Conservation (phyloP, 2,797 vertebrate genomes). For the Monodelphis domestica region DNA sequence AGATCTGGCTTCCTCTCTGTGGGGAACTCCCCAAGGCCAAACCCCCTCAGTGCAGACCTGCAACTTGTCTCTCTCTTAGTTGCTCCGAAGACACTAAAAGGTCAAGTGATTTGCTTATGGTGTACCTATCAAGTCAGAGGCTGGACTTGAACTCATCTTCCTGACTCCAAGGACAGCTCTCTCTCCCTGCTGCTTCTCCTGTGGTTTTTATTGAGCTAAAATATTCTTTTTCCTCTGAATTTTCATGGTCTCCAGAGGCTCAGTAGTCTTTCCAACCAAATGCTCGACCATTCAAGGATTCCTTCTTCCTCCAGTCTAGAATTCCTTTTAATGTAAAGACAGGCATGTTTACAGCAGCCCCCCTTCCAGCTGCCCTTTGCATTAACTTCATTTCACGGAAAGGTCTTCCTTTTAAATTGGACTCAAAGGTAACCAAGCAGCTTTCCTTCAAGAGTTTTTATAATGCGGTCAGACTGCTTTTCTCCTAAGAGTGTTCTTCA, state of each 20-base stretch:
- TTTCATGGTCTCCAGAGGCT: background rate
- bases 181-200: background rate
- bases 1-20: background rate
- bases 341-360: background rate
- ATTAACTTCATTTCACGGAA: background rate
- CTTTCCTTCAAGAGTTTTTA: background rate
- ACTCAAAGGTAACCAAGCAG: background rate
- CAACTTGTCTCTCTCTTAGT: background rate
- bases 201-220: background rate
- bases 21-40: background rate
- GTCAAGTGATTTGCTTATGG: background rate
- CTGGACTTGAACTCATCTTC: background rate
- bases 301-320: background rate
- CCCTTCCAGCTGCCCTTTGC: background rate
- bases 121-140: background rate
- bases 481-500: background rate
- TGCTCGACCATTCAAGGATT: conserved; percentile 18
- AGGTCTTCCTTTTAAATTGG: background rate
- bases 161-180: background rate
- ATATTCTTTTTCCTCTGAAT: background rate
- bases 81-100: background rate
- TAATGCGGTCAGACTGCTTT: background rate
- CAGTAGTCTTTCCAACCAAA: background rate
- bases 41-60: background rate
- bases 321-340: background rate